Conservation (phyloP, 2,888 invertebrate genomes). For the Spialia ferax region DNA sequence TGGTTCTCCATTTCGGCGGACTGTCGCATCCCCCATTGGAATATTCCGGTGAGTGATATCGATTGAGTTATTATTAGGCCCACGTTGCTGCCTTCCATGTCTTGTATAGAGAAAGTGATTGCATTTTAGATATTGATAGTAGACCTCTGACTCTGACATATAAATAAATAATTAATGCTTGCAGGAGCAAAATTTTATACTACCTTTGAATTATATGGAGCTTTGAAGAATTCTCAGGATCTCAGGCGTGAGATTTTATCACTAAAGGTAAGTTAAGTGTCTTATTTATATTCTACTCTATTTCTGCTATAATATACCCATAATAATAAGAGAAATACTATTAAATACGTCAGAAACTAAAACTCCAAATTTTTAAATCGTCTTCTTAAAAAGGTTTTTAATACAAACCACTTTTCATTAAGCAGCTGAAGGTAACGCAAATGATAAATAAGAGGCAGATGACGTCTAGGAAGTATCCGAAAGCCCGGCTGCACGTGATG, state of each 20-base stretch:
- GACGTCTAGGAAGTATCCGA: constrained; percentile 89
- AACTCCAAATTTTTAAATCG: background rate
- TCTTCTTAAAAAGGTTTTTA: background rate
- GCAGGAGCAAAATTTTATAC: too few species aligned
- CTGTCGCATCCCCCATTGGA: constrained; percentile 94
- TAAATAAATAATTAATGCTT: too few species aligned
- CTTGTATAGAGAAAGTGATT: constrained; percentile 57
- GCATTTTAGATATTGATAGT: background rate
- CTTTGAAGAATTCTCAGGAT: too few species aligned
- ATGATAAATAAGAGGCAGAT: constrained; percentile 88
- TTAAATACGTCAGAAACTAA: background rate
- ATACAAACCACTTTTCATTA: constrained; percentile 75
- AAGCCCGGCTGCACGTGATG: constrained; percentile 88
- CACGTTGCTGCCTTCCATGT: constrained; percentile 84
- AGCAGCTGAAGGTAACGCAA: constrained; percentile 88
- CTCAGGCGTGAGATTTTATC: too few species aligned
- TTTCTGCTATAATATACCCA: too few species aligned
- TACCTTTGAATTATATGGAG: too few species aligned
- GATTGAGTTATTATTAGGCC: constrained; percentile 89
- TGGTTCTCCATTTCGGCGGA: constrained; percentile 94
- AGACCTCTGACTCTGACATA: too few species aligned
- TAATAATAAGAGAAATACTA: too few species aligned
- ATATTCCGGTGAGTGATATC: constrained; percentile 87
- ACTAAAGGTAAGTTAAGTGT: too few species aligned
- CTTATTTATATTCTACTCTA: too few species aligned